Evolutionary conservation across 2,797 vertebrate genomes (phyloP).

Genomic region (Huso huso): DNA sequence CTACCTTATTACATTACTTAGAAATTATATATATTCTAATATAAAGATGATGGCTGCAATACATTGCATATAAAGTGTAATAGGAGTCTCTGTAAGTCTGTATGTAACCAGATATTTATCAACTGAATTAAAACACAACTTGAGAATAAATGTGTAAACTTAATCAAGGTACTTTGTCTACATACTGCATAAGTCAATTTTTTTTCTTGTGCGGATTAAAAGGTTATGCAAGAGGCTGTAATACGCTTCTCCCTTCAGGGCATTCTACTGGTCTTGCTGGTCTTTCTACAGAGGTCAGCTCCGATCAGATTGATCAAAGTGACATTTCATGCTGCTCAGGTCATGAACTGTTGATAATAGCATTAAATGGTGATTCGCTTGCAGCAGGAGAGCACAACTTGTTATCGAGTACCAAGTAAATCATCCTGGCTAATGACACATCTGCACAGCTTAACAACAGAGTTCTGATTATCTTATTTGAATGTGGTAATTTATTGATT

Average conservation of each 20-base stretch:
- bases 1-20: no score
- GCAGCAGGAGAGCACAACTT: constrained; percentile 55
- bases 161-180: background rate
- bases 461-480: constrained; percentile 1
- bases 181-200: background rate
- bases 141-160: background rate
- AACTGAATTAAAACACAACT: background rate
- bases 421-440: constrained; percentile 33
- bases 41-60: no score
- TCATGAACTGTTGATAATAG: constrained; percentile 71
- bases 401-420: constrained; percentile 61
- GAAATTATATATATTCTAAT: no score
- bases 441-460: background rate
- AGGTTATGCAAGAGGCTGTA: background rate
- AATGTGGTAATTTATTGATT: constrained; percentile 3
- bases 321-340: constrained; percentile 65
- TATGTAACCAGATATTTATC: background rate
- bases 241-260: background rate
- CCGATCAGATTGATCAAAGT: constrained; percentile 66
- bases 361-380: constrained; percentile 66
- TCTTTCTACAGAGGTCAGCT: constrained; percentile 52
- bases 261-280: constrained; percentile 41
- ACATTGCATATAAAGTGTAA: no score
- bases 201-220: constrained; percentile 3
- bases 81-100: background rate